These are phyloP conservation scores for Zaprionus ghesquierei DNA, from an alignment of 1,140 invertebrate species.

Conservation along the genomic window DNA sequence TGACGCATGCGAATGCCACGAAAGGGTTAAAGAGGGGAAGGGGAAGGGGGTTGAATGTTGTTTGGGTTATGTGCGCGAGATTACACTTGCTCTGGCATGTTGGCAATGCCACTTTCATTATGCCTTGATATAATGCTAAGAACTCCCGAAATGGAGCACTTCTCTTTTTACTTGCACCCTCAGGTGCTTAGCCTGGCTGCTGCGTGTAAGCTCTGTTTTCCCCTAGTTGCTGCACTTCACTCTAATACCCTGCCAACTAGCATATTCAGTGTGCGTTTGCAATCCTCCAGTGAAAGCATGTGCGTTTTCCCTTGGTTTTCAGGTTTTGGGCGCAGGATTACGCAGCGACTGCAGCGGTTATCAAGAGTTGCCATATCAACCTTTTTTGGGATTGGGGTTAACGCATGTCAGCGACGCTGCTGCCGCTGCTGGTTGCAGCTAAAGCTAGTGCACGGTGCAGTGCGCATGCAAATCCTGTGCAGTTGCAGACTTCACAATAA, in stretches of 20 bases:
- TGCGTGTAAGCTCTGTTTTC: neutral
- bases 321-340: slow-evolving; percentile 51
- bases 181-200: too few species aligned
- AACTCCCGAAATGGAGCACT: neutral
- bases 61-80: neutral
- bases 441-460: slow-evolving; percentile 6
- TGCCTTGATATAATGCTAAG: neutral
- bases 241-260: neutral
- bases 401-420: slow-evolving; percentile 69
- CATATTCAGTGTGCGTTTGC: neutral
- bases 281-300: slow-evolving; percentile 27
- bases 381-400: slow-evolving; percentile 67
- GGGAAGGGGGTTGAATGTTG: neutral
- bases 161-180: neutral
- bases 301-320: slow-evolving; percentile 54
- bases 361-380: slow-evolving; percentile 67
- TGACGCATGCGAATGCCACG: slow-evolving; percentile 52
- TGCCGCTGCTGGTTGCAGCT: neutral
- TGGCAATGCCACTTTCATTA: neutral
- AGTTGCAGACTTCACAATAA: slow-evolving; percentile 30
- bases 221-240: neutral
- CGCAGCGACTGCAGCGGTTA: slow-evolving; percentile 27
- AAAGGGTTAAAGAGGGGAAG: slow-evolving; percentile 6
- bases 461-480: slow-evolving; percentile 46
- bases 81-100: neutral